Base-by-base conservation (phyloP, 2,888 invertebrate species). In the Apamea sordens region DNA sequence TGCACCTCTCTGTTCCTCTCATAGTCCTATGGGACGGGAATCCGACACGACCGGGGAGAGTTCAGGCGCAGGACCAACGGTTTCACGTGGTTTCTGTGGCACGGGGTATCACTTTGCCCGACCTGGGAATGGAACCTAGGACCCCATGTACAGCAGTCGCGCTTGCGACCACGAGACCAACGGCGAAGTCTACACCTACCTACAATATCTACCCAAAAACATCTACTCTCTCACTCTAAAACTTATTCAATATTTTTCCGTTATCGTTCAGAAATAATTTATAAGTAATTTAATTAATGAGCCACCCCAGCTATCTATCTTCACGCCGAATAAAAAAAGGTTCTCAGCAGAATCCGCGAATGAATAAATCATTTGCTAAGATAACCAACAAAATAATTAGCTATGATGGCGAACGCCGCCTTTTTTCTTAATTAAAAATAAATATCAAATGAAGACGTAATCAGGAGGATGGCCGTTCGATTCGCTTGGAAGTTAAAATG, bases 401-500 rank as follows among this genome's bases (percentile, higher is more conserved):
- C 89, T 91, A 89, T 89, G 86, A 90, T 90, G 91, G 90, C 87
- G 89, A 86, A 83, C 89, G 89, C 89, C 91, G 91, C 93, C 82
- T 94, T 95, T 95, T 95, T 95, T 93, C 92, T 93, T 96, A 96
- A 96, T 96, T 96, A 96, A 96, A 96, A 96, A 96, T 96, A 96
- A 96, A 96, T 96, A 96, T 95, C 94, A 93, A 94, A 95, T 95
- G 95, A 94, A 94, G 92, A 88, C 87, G 92, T 91, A 91, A 94
- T 95, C 93, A 82, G 76, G 79, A 82, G 84, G 75, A 86, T 90
- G 89, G 88, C 86, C 91, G 90, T 86, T 89, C 89, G 89, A 89
- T 89, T 86, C 80, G 50, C 72, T 73, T 68, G 80, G 76, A 85
- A 82, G 79, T 79, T 73, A 74, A 77, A 83, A 81, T 73, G 53